Conservation (phyloP, 2,888 invertebrate species). For the Eurytoma californica region DNA sequence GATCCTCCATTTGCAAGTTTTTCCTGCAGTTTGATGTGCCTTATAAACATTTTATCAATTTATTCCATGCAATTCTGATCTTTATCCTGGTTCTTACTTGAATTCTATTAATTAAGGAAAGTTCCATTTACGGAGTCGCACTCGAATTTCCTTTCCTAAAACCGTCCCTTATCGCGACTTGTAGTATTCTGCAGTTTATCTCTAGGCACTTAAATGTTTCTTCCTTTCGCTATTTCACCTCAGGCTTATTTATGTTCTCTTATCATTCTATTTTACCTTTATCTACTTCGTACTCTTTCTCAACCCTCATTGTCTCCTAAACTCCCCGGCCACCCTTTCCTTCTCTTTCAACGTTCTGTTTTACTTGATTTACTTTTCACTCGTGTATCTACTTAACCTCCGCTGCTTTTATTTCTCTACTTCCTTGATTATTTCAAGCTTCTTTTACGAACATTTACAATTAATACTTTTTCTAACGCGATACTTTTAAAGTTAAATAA, state of each 20-base stretch:
- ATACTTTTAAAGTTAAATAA: too few relatives aligned
- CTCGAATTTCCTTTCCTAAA: slow-evolving; percentile 38
- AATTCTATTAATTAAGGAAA: slow-evolving; percentile 46
- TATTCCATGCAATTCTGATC: slow-evolving; percentile 10
- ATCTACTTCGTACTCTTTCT: slow-evolving; percentile 41
- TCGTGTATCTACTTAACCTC: slow-evolving; percentile 48
- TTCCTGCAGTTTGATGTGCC: slow-evolving; percentile 7
- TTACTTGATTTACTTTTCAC: slow-evolving; percentile 52
- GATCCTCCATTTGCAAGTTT: slow-evolving; percentile 2
- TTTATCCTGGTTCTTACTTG: neutral
- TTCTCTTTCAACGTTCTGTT: slow-evolving; percentile 42
- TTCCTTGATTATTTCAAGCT: neutral
- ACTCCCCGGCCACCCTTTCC: slow-evolving; percentile 8
- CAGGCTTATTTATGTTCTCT: slow-evolving; percentile 51
- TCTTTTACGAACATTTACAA: neutral
- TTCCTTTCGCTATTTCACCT: slow-evolving; percentile 47
- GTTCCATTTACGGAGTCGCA: slow-evolving; percentile 17
- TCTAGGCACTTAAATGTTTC: slow-evolving; percentile 49
- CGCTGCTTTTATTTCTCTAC: slow-evolving; percentile 3
- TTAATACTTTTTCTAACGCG: too few relatives aligned
- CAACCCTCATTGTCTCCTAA: slow-evolving; percentile 48
- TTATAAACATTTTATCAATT: slow-evolving; percentile 38
- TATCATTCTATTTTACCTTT: slow-evolving; percentile 54
- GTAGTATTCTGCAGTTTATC: slow-evolving; percentile 49
- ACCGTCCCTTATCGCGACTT: slow-evolving; percentile 32